phyloP scores from a whole-genome alignment of 2,888 invertebrate species.

The Ormyrus nitidulus region DNA sequence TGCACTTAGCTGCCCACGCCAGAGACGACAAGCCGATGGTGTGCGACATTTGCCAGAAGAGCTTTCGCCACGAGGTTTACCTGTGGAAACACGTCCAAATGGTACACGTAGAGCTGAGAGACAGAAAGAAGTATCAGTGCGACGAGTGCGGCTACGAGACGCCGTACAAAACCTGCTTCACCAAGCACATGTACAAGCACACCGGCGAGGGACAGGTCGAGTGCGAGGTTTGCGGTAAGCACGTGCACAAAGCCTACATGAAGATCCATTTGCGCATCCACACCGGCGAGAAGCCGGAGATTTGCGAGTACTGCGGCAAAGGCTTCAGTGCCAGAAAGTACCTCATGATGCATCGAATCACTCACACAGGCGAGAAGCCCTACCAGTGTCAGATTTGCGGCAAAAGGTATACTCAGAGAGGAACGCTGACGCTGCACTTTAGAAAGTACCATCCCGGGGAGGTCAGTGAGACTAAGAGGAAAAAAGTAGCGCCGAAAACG shows the following conservation, averaged over 20 bases:
- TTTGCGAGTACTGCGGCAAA: conserved; percentile 69
- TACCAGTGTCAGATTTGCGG: conserved; percentile 70
- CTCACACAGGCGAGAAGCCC: conserved; percentile 67
- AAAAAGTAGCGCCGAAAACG: not conserved
- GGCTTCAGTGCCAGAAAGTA: conserved; percentile 65
- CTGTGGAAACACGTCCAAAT: conserved; percentile 75
- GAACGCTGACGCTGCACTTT: conserved; percentile 70
- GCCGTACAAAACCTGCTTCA: conserved; percentile 73
- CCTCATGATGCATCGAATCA: conserved; percentile 64
- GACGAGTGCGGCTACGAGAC: conserved; percentile 74
- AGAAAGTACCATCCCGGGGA: conserved; percentile 58
- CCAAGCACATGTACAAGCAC: conserved; percentile 74
- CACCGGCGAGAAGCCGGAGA: conserved; percentile 67
- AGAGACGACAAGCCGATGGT: conserved; percentile 54
- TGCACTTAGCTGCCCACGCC: conserved; percentile 71
- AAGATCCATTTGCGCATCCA: conserved; percentile 67
- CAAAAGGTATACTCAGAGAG: conserved; percentile 69
- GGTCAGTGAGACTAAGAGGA: not conserved
- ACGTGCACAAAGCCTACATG: conserved; percentile 68
- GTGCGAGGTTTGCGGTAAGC: conserved; percentile 74
- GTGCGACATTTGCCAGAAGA: conserved; percentile 73
- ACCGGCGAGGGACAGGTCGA: conserved; percentile 70
- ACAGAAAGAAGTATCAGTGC: conserved; percentile 78
- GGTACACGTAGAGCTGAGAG: conserved; percentile 63
- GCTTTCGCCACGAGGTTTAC: conserved; percentile 77